These are phyloP conservation scores for Drosophila sp. DNA, from an alignment of 1,140 invertebrate species.

Conservation along the genomic window DNA sequence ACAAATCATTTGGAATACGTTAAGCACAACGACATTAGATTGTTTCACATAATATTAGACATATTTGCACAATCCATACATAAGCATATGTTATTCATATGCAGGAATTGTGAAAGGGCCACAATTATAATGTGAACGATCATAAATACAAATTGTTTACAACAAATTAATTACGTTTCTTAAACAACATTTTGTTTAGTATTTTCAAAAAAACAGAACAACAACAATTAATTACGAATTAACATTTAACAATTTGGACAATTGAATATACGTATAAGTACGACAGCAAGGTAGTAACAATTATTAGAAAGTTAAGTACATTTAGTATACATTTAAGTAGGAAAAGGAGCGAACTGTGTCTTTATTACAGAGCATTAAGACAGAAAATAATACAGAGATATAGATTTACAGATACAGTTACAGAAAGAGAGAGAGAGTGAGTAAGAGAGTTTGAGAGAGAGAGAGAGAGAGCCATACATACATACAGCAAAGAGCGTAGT, in stretches of 20 bases:
- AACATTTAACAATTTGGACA: slow-evolving; percentile 70
- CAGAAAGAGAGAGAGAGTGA: slow-evolving; percentile 28
- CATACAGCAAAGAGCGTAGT: slow-evolving; percentile 58
- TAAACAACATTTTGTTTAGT: slow-evolving; percentile 41
- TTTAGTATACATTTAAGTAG: slow-evolving; percentile 32
- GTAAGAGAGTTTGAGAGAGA: slow-evolving; percentile 13
- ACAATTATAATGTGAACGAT: slow-evolving; percentile 32
- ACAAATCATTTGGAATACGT: slow-evolving; percentile 75
- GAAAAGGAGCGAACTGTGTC: slow-evolving; percentile 66
- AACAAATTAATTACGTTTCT: slow-evolving; percentile 40
- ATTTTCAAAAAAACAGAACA: slow-evolving; percentile 36
- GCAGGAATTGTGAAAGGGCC: slow-evolving; percentile 21
- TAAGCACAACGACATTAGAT: slow-evolving; percentile 74
- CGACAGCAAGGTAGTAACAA: slow-evolving; percentile 77
- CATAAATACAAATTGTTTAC: slow-evolving; percentile 45
- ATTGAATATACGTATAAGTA: slow-evolving; percentile 66
- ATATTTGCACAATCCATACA: slow-evolving; percentile 19
- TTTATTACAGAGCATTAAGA: slow-evolving; percentile 39
- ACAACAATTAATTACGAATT: slow-evolving; percentile 47
- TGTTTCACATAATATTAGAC: slow-evolving; percentile 33
- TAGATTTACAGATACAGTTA: slow-evolving; percentile 38
- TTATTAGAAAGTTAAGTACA: slow-evolving; percentile 59
- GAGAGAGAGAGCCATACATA: slow-evolving; percentile 37
- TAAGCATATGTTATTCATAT: background rate
- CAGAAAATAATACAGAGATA: slow-evolving; percentile 46